Evolutionary conservation across 23 tunicate genomes (phyloP).

Genomic region (Clavelina lepadiformis): DNA sequence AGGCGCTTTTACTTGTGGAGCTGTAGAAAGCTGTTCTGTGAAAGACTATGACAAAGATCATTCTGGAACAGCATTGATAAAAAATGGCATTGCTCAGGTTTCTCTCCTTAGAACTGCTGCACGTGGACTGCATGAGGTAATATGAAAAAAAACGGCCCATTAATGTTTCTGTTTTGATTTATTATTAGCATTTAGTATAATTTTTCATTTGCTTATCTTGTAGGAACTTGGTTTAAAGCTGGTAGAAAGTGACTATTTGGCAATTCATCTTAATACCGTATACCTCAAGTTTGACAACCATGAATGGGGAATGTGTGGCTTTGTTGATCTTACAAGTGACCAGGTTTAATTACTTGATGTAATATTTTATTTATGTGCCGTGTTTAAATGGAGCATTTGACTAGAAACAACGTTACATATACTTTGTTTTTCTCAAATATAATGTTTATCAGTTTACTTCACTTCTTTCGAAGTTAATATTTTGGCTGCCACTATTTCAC

Average conservation of each 20-base stretch:
- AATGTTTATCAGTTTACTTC: too few species aligned
- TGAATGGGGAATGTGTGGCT: conserved; percentile 92
- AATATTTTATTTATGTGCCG: too few species aligned
- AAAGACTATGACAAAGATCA: conserved; percentile 32
- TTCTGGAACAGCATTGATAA: too few species aligned
- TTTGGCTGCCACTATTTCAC: too few species aligned
- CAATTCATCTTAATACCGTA: conserved; percentile 60
- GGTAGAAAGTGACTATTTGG: conserved; percentile 23
- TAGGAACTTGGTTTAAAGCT: conserved; percentile 68
- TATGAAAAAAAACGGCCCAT: neutral
- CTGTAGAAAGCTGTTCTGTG: conserved; percentile 83
- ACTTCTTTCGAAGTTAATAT: too few species aligned
- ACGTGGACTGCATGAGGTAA: conserved; percentile 67
- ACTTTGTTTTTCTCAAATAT: too few species aligned
- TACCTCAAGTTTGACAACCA: conserved; percentile 80
- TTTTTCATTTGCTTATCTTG: too few species aligned
- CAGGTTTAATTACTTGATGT: too few species aligned
- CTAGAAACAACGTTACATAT: too few species aligned
- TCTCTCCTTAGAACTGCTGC: conserved; percentile 65
- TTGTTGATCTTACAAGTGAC: conserved; percentile 63
- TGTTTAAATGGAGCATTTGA: too few species aligned
- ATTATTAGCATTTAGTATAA: too few species aligned
- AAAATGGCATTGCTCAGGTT: conserved; percentile 26
- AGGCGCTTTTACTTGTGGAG: conserved; percentile 80
- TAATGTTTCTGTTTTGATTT: too few species aligned